These are phyloP conservation scores for Thomomys bottae DNA, from an alignment of 2,113 vertebrate species.

Conservation along the genomic window DNA sequence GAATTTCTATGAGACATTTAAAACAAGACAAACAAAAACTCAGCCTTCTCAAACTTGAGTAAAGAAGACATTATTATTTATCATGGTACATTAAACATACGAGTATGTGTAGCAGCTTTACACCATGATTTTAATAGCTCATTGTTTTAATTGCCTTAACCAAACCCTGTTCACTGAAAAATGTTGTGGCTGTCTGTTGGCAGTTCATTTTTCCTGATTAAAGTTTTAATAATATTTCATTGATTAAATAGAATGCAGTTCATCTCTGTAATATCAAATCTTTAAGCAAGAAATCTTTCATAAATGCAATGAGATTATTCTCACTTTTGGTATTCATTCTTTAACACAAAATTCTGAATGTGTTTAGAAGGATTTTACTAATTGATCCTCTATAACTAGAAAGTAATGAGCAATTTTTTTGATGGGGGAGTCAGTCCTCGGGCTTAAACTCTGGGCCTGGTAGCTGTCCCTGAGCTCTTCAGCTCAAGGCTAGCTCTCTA, in stretches of 20 bases:
- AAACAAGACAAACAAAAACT: background rate
- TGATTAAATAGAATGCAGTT: conserved; percentile 52
- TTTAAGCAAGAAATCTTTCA: conserved; percentile 27
- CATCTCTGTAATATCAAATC: conserved; percentile 17
- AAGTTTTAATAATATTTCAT: conserved; percentile 64
- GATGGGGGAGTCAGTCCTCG: too few relatives aligned
- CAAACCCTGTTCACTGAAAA: conserved; percentile 62
- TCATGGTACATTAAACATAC: conserved; percentile 39
- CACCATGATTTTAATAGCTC: conserved; percentile 32
- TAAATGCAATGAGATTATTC: background rate
- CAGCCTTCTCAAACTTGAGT: background rate
- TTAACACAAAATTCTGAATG: background rate
- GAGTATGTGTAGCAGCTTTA: conserved; percentile 43
- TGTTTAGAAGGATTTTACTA: background rate
- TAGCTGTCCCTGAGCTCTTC: too few relatives aligned
- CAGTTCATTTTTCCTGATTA: conserved; percentile 73
- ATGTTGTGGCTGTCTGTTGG: conserved; percentile 31
- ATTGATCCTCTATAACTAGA: background rate
- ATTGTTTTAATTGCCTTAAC: conserved; percentile 66
- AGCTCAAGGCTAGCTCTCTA: too few relatives aligned
- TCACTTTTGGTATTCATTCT: background rate
- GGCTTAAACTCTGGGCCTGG: too few relatives aligned
- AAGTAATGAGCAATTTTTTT: background rate
- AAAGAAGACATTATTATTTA: conserved; percentile 30
- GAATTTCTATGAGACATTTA: background rate